phyloP scores from a whole-genome alignment of 2,113 vertebrate genomes.

The Girardinichthys multiradiatus region DNA sequence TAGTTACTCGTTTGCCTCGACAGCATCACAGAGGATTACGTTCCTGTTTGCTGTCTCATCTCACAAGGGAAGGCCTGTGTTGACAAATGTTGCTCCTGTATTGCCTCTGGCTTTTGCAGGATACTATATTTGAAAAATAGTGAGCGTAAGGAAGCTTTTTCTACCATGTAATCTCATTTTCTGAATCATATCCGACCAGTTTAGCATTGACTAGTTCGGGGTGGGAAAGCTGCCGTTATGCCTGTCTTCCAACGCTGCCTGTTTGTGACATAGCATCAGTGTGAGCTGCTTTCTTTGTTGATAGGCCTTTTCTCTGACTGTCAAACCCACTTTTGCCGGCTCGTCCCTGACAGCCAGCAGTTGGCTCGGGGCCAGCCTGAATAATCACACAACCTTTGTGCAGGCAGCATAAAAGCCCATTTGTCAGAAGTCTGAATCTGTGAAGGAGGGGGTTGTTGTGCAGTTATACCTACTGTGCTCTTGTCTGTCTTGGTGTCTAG shows the following conservation, averaged over 20 bases:
- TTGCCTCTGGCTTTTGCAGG: constrained; percentile 52
- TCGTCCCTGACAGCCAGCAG: constrained; percentile 46
- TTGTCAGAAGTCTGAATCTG: constrained; percentile 61
- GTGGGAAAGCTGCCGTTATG: constrained; percentile 32
- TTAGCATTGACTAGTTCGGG: constrained; percentile 10
- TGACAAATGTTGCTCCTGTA: constrained; percentile 68
- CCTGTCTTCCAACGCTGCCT: constrained; percentile 19
- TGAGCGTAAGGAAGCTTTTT: constrained; percentile 42
- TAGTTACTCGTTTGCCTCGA: constrained; percentile 71
- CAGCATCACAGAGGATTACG: constrained; percentile 62
- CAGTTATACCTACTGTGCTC: constrained; percentile 63
- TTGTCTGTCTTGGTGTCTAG: constrained; percentile 59
- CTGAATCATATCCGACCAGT: constrained; percentile 13
- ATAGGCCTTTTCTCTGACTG: constrained; percentile 24
- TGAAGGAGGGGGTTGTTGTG: constrained; percentile 33
- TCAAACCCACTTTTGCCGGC: constrained; percentile 40
- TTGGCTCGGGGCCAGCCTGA: constrained; percentile 46
- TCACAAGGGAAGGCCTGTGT: constrained; percentile 37
- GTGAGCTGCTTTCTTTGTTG: constrained; percentile 22
- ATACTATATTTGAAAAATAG: constrained; percentile 59
- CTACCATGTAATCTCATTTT: constrained; percentile 33
- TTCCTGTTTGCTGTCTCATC: constrained; percentile 65
- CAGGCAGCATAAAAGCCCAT: constrained; percentile 60
- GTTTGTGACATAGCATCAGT: constrained; percentile 16
- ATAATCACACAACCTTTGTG: constrained; percentile 64